Evolutionary conservation across 2,888 invertebrate genomes (phyloP), one percentile per base, ranked within the genome.

Genomic region (Chymomyza caudatula): DNA sequence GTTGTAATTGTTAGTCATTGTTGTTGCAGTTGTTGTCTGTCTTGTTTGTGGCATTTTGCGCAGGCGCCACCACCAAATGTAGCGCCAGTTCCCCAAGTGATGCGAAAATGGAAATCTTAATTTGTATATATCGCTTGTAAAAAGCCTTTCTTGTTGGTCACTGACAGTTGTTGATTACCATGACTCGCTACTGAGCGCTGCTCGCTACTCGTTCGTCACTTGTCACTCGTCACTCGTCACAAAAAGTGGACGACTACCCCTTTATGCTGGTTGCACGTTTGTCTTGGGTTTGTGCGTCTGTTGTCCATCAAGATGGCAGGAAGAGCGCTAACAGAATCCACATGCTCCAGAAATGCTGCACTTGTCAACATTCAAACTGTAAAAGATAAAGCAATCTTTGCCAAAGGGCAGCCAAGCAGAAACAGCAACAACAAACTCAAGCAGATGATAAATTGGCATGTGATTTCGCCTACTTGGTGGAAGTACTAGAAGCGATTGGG

Each of bases 401-500:
- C 51, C 4, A 4, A 23, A 25, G 51, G 4, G 56, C 75, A 78
- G 58, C 67, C 61, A 67, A 70, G 74, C 69, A 58, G 69, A 74
- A 83, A 61, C 53, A 57, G 37, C 51, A 49, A 19, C 58, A 51
- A 47, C 66, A 66, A 70, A 71, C 75, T 76, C 81, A 67, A 61
- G 55, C 69, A 62, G 74, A 80, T 80, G 80, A 80, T 80, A 78
- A 81, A 80, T 80, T 78, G 78, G 78, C 82, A 62, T 68, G 69
- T 56, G 73, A 74, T 47, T 37, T 37, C 11, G 29, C 8, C 29
- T 37, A 37, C 29, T 11, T 47, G 13, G 37, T 4, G 37, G 37
- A 19, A 47, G 47, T 47, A 17, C 47, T 47, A 15, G 19, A 13
- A 47, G n/a, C 47, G 19, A 3, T 13, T 47, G 15, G 47, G 47